Evolutionary conservation across 2,113 vertebrate genomes (phyloP), one percentile per base, ranked within the genome.

Genomic region (Spermophilus dauricus): DNA sequence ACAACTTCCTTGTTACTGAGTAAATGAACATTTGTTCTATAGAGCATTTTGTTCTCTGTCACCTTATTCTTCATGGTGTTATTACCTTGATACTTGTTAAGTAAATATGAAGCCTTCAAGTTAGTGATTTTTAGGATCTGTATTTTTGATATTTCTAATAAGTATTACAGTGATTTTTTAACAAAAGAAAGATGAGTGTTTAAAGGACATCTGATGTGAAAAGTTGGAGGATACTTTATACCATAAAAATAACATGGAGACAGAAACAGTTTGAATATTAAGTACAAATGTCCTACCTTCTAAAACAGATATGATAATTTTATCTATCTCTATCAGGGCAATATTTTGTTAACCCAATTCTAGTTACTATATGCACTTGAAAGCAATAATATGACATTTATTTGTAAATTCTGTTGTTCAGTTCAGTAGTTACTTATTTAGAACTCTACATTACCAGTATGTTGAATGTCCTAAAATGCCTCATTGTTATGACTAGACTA

Each of bases 11-110:
- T 87, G 67, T 81, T 94, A 86, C 30, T 75, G 32, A 89, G 8
- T 94, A 93, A 63, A 75, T 78, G 42, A 92, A 39, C 26, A 94
- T 76, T 97, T 90, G 63, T 77, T 17, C 85, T 95, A 16, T 78
- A 39, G 89, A 90, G 10, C 39, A 65, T 39, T 90, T 94, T 85
- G 30, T 70, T 92, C 34, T 86, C 22, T 86, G 0, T 87, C 39
- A 16, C 26, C 48, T 94, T 78, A 45, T 28, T 80, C 24, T 26
- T 75, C 16, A 56, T 56, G 37, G 80, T 94, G 94, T 90, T 91
- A 86, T 34, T 84, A 67, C 75, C 53, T 94, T 76, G 78, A 48
- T 88, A 51, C 20, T 89, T 92, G 73, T 84, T 80, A 77, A 51
- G 45, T 85, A 70, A 81, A 73, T 94, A 34, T n/a, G 42, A 94